Base-by-base conservation (phyloP, 2,113 vertebrate species). In the Numida meleagris region DNA sequence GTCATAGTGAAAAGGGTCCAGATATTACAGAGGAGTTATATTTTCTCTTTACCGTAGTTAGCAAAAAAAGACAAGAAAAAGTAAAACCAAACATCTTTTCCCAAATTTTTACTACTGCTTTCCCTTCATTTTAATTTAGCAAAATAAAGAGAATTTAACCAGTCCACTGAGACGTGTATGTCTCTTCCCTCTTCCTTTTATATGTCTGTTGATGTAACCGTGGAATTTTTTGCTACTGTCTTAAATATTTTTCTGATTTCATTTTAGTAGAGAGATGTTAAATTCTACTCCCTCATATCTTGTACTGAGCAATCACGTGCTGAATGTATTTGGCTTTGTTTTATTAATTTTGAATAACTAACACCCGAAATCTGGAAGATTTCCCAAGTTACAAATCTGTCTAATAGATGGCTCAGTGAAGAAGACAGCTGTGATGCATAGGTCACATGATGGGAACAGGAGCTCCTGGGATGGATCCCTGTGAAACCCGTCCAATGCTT, bases 321-420 rank as follows among this genome's bases (percentile, higher is more conserved):
- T 83, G 45, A 92, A 81, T 74, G 29, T 15, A 76, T 81, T 68
- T 66, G n/a, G 43, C 68, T 80, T 92, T 59, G 78, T 57, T 58
- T 73, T 88, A 59, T 57, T 68, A 42, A 72, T 91, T 85, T 65
- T 67, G 29, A 77, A 71, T 73, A 82, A 42, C 59, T 46, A 72
- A 78, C 11, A 1, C 3, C 36, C 29, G 43, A 51, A 42, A 83
- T 43, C 14, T 85, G 59, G 57, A 95, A 82, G 83, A 68, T 51
- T 92, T 90, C 61, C 45, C 40, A 72, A 31, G 46, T 82, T 90
- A 89, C 77, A 88, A 77, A 95, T 90, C 40, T 79, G 43, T 8
- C 46, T 58, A 67, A 70, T 25, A 40, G 7, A 58, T 63, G 42
- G n/a, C 79, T 89, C 53, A 68, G 62, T 15, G 6, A 92, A 88